Evolutionary conservation across 2,113 vertebrate genomes (phyloP).

Genomic region (Danio rerio): DNA sequence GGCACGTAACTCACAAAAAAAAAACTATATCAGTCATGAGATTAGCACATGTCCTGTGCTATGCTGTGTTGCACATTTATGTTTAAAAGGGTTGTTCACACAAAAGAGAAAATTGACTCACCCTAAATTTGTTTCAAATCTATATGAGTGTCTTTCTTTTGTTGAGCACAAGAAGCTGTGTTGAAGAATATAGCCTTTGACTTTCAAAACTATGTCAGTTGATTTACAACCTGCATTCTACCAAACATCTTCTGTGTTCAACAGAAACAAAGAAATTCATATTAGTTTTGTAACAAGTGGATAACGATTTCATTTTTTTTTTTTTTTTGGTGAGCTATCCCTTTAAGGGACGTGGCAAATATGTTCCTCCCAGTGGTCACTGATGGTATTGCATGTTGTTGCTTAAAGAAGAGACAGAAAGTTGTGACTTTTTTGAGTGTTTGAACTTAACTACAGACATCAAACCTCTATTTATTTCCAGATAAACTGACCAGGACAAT

Average conservation of each 20-base stretch:
- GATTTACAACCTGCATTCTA: too few species aligned
- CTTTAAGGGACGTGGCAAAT: neutral
- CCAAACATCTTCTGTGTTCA: too few species aligned
- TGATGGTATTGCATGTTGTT: slow-evolving; percentile 57
- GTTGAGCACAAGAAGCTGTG: too few species aligned
- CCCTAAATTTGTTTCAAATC: too few species aligned
- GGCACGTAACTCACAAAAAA: neutral
- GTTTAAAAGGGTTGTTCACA: neutral
- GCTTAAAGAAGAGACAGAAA: slow-evolving; percentile 24
- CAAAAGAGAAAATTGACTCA: too few species aligned
- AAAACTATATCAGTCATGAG: neutral
- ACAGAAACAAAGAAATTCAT: too few species aligned
- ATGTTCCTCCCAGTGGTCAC: slow-evolving; percentile 65
- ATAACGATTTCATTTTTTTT: neutral
- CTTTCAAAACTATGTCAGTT: too few species aligned
- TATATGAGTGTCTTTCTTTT: neutral
- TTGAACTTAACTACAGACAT: slow-evolving; percentile 32
- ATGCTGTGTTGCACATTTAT: slow-evolving; percentile 29
- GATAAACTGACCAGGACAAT: slow-evolving; percentile 45
- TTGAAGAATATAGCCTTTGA: too few species aligned
- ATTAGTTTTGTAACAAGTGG: neutral
- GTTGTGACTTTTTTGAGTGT: slow-evolving; percentile 12
- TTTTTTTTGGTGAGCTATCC: neutral
- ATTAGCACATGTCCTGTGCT: slow-evolving; percentile 11
- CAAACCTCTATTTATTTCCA: slow-evolving; percentile 38